A percentile compares a stretch with the other conserved stretches of the same genome.
Evolutionary conservation across 2,113 vertebrate species (phyloP).

Genomic region (Catharus minimus): DNA sequence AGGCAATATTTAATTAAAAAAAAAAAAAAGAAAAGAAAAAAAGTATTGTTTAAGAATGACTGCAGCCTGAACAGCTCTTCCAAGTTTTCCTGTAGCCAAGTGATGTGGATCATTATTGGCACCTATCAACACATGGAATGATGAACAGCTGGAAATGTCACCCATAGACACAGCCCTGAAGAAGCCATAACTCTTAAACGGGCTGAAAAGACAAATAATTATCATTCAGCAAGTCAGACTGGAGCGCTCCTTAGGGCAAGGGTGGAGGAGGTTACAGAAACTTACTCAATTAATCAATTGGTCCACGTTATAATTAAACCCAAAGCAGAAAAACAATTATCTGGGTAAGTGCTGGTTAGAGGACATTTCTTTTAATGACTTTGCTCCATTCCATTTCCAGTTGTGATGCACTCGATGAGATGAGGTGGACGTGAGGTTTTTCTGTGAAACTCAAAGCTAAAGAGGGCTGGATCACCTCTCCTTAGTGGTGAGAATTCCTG

Average conservation of each 20-base stretch:
- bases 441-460: not conserved
- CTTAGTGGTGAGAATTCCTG: not conserved
- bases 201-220: constrained; percentile 27
- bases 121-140: not conserved
- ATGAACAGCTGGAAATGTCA: not conserved
- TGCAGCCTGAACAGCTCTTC: not conserved
- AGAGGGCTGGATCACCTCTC: not conserved
- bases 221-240: not conserved
- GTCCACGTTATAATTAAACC: constrained; percentile 58
- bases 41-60: not conserved
- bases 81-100: not conserved
- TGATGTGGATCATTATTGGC: not conserved
- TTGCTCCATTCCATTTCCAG: not conserved
- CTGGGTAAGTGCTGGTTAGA: constrained; percentile 26
- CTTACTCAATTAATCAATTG: constrained; percentile 65
- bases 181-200: not conserved
- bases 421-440: not conserved
- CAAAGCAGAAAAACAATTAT: constrained; percentile 65
- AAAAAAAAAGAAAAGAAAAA: not conserved
- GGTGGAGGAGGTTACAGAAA: constrained; percentile 17
- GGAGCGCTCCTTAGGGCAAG: not conserved
- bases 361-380: constrained; percentile 46
- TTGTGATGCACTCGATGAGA: not conserved
- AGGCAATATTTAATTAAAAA: not conserved
- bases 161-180: not conserved